These are phyloP conservation scores for Xenus cinereus DNA, from an alignment of 2,113 vertebrate species.

Conservation along the genomic window DNA sequence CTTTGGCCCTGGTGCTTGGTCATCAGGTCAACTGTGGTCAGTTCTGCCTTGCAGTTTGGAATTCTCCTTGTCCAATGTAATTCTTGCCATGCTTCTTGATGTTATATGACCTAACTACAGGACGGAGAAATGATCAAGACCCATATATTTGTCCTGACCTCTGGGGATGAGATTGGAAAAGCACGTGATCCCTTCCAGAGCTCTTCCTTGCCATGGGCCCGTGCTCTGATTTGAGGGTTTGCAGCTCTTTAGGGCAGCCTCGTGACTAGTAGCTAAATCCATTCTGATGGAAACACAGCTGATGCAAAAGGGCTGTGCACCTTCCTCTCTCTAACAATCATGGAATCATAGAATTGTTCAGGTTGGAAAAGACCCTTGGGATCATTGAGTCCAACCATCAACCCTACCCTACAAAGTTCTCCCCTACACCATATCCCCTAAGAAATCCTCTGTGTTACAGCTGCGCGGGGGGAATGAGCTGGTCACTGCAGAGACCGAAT, in stretches of 20 bases:
- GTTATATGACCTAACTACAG: neutral
- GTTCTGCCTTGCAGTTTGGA: neutral
- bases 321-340: neutral
- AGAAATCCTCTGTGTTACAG: neutral
- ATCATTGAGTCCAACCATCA: too few relatives aligned
- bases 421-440: too few relatives aligned
- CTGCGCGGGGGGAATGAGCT: neutral
- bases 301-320: neutral
- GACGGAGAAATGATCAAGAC: neutral
- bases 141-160: neutral
- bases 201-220: neutral
- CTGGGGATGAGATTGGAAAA: neutral
- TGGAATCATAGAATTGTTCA: too few relatives aligned
- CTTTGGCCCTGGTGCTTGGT: neutral
- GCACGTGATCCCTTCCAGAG: fast-evolving
- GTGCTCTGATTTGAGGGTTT: neutral
- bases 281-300: neutral
- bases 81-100: neutral
- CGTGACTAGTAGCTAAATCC: neutral
- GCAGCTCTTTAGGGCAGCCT: neutral
- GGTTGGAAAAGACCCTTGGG: too few relatives aligned
- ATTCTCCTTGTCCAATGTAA: neutral
- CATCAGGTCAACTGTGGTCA: neutral
- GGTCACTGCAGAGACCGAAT: neutral
- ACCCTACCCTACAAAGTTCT: too few relatives aligned